These are phyloP conservation scores for Sebastes oblongus DNA, from an alignment of 2,797 vertebrate species.

Conservation along the genomic window DNA sequence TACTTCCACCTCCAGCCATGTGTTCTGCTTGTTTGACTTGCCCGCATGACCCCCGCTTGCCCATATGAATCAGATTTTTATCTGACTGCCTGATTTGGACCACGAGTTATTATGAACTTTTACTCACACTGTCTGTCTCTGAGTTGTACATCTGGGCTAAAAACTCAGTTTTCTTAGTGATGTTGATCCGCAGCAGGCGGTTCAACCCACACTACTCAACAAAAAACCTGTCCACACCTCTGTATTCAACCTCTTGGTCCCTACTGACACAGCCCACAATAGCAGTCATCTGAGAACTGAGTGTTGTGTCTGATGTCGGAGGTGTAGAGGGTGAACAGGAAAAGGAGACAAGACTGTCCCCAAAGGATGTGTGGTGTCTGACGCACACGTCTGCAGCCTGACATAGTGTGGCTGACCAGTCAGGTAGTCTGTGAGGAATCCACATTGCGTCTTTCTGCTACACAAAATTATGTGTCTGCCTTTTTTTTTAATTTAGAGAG, in stretches of 20 bases:
- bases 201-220: not conserved
- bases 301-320: constrained; percentile 16
- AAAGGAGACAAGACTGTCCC: not conserved
- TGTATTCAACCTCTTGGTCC: not conserved
- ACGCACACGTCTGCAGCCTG: not conserved
- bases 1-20: not conserved
- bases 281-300: constrained; percentile 15
- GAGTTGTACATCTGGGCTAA: not conserved
- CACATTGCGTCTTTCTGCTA: not conserved
- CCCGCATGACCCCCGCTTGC: not conserved
- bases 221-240: not conserved
- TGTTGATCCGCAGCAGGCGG: constrained; percentile 27
- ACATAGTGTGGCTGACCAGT: not conserved
- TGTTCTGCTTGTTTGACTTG: not conserved
- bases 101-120: not conserved
- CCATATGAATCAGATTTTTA: not conserved
- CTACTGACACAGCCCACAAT: not conserved
- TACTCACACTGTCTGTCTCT: not conserved
- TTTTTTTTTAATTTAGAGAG: not conserved
- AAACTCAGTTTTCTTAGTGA: not conserved
- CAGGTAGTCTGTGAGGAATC: not conserved
- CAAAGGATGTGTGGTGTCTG: not conserved
- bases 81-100: not conserved
- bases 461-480: not conserved
- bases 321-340: not conserved